Percentiles rank a stretch among this genome's conserved stretches.
Evolutionary conservation across 1,140 invertebrate genomes (phyloP).

Genomic region (Drosophila mayri): DNA sequence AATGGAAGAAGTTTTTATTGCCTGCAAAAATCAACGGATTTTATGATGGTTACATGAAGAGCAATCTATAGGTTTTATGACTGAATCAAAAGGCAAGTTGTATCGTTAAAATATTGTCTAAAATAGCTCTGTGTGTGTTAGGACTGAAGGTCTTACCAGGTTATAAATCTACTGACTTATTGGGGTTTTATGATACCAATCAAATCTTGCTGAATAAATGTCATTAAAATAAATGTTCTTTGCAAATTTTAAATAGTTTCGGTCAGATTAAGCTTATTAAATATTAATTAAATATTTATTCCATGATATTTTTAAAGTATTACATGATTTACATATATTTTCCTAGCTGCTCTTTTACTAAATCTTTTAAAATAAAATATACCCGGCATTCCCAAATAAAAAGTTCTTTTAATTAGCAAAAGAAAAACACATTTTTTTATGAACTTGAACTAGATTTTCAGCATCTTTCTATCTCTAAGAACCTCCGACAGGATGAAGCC

Average conservation of each 20-base stretch:
- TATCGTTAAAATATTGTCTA: slow-evolving; percentile 10
- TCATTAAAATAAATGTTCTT: no score
- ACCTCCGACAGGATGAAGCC: slow-evolving; percentile 35
- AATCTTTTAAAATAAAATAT: background rate
- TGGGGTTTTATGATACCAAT: background rate
- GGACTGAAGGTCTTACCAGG: background rate
- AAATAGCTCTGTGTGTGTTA: background rate
- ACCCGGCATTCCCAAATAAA: background rate
- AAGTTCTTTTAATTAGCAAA: background rate
- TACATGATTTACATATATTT: background rate
- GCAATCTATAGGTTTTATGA: background rate
- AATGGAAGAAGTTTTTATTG: slow-evolving; percentile 12
- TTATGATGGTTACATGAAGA: slow-evolving; percentile 19
- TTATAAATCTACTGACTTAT: background rate
- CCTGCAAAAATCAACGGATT: slow-evolving; percentile 6
- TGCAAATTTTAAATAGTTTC: background rate
- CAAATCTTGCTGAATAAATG: background rate
- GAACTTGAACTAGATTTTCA: background rate
- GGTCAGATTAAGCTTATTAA: background rate
- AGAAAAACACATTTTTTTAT: no score
- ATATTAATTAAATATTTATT: background rate
- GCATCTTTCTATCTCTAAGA: background rate
- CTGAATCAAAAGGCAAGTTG: background rate
- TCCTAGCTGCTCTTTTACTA: background rate
- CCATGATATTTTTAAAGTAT: background rate